Base-by-base conservation (phyloP, 1,140 invertebrate genomes). In the Heliconius hewitsoni region DNA sequence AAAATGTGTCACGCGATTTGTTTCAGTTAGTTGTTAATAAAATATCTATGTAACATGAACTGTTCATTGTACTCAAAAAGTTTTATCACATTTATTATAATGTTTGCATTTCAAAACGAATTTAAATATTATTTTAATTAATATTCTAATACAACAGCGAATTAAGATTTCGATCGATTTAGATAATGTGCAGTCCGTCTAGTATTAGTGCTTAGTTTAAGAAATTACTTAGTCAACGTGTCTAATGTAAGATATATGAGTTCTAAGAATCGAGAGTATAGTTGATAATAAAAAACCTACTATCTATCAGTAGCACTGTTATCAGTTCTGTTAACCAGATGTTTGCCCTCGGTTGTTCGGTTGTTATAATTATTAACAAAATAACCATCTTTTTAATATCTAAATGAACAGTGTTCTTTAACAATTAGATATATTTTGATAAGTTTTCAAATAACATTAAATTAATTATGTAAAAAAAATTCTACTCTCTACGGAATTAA, bases 141-240 rank as follows among this genome's bases (percentile, higher is more conserved):
- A 78, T n/a, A 71, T 8, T 70, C 81, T 79, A 82, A 76, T 82
- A 82, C 77, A 82, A 82, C 81, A 79, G 81, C 77, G 55, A 73
- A 71, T 79, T 52, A 79, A 74, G 37, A 50, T 46, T 70, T 76
- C 71, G 55, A 60, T 72, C 50, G 39, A 71, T 23, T 78, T 73
- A 30, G 27, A 27, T 42, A 78, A 60, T 73, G 77, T 78, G 77
- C 77, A 37, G 46, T 71, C 60, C 60, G 70, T 76, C 74, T 76
- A 76, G 46, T 76, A 70, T 30, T 30, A 66, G 60, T 66, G 60
- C 23, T 66, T 66, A 66, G 27, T 66, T 66, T 30, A 30, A 66
- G 16, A 66, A 66, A 0, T 13, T 66, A 27, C 11, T 66, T 66
- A 66, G 27, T 66, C 60, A 66, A 66, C 23, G 60, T 66, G n/a